Evolutionary conservation across 2,113 vertebrate species (phyloP), one percentile per base, ranked within the genome.

Genomic region (Aleadryas rufinucha): DNA sequence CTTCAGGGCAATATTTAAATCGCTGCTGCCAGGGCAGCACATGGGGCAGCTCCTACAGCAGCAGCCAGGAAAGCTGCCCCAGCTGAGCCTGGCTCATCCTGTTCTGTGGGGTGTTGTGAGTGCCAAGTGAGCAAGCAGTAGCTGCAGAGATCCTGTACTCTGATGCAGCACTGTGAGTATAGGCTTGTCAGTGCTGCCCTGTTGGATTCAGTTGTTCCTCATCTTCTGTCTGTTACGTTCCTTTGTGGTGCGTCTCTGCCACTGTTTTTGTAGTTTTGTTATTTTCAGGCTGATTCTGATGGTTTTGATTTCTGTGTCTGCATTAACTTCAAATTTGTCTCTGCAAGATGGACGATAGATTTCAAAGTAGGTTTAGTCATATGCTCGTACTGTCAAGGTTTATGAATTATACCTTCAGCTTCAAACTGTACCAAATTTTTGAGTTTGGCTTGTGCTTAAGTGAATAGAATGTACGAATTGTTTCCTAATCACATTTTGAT

Each of bases 71-170:
- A 27, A 35, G 42, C 35, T 80, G 79, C 61, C 50, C 2, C 2
- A 24, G 31, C 49, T 45, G 16, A 60, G 33, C 41, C 72, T 4
- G 7, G 24, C 57, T 59, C 4, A 20, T 22, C 41, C 63, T 64
- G 5, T 26, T 39, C 27, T 13, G 37, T 9, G 23, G 50, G 10
- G 6, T 30, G 17, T 60, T 84, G 16, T 16, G 26, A 49, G 42
- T 0, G 2, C 42, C 85, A 50, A 1, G 17, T 7, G 47, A 53
- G 16, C 52, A 28, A 0, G 0, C 24, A 30, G 1, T 16, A 28
- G 41, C 61, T 65, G 37, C 49, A 84, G 26, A n/a, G 39, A 21
- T 39, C 42, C 24, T 33, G 28, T 16, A 2, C 56, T n/a, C 26
- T 56, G 23, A 39, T 47, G 44, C 66, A 78, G 53, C n/a, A 14